These are phyloP conservation scores for Sycobia sp. DNA, from an alignment of 1,140 invertebrate genomes.

Conservation along the genomic window DNA sequence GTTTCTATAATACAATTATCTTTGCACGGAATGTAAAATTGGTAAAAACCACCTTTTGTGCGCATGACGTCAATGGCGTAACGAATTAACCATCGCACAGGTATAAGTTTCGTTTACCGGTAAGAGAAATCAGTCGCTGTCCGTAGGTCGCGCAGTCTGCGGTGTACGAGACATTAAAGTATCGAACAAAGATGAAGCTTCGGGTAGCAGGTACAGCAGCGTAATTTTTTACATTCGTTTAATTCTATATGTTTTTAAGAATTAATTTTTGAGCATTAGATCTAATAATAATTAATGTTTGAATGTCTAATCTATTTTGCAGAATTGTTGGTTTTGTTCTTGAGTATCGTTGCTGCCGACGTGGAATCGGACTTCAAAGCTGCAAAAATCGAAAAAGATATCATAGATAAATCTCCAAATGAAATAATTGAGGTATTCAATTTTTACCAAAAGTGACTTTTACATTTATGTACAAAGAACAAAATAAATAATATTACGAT, in stretches of 20 bases:
- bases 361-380: constrained; percentile 51
- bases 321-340: constrained; percentile 46
- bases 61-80: constrained; percentile 27
- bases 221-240: neutral
- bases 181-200: constrained; percentile 40
- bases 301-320: constrained; percentile 33
- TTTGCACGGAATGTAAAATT: too few relatives aligned
- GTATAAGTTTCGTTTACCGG: constrained; percentile 16
- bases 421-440: constrained; percentile 55
- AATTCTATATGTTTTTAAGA: too few relatives aligned
- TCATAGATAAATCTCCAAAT: constrained; percentile 55
- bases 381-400: constrained; percentile 61
- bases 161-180: too few relatives aligned
- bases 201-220: constrained; percentile 36
- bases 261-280: too few relatives aligned
- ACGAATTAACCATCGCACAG: constrained; percentile 15
- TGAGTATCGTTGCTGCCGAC: constrained; percentile 42
- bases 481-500: constrained; percentile 12
- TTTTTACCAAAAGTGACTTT: constrained; percentile 16
- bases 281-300: too few relatives aligned
- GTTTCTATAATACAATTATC: too few relatives aligned
- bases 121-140: constrained; percentile 21
- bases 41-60: too few relatives aligned
- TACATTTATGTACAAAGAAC: too few relatives aligned
- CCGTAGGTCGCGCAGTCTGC: too few relatives aligned